A percentile compares a stretch with the other conserved stretches of the same genome.
These are phyloP conservation scores for Choreutis nemorana DNA, from an alignment of 2,888 invertebrate species.

Conservation along the genomic window DNA sequence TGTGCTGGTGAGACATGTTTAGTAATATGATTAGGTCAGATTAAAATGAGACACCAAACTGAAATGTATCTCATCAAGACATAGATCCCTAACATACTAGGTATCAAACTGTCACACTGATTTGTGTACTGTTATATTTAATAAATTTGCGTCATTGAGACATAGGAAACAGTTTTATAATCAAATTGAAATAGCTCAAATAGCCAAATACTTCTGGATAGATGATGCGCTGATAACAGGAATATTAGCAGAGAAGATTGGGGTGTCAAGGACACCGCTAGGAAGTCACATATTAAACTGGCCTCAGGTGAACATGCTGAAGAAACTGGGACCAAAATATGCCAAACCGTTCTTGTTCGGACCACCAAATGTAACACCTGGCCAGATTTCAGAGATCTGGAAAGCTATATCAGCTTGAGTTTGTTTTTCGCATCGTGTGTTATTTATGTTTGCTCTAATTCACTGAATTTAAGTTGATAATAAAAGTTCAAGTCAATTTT, in stretches of 20 bases:
- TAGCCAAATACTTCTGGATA: constrained; percentile 79
- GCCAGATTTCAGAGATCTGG: constrained; percentile 59
- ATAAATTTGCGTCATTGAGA: too few species aligned
- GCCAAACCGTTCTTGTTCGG: constrained; percentile 60
- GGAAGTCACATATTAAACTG: constrained; percentile 39
- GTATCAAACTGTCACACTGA: too few species aligned
- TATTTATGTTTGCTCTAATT: too few species aligned
- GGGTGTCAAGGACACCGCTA: constrained; percentile 63
- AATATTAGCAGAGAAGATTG: constrained; percentile 61
- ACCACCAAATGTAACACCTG: constrained; percentile 52
- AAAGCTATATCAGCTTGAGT: constrained; percentile 28
- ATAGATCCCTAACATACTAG: too few species aligned
- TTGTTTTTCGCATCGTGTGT: constrained; percentile 1
- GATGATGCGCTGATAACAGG: constrained; percentile 86
- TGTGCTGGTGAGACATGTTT: constrained; percentile 69
- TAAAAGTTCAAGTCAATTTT: too few species aligned
- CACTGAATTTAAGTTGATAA: too few species aligned
- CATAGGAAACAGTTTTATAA: too few species aligned
- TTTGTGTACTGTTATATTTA: too few species aligned
- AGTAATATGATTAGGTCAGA: background rate
- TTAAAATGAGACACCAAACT: too few species aligned
- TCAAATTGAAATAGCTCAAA: constrained; percentile 71
- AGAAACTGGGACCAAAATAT: constrained; percentile 20
- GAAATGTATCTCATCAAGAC: too few species aligned
- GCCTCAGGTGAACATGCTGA: constrained; percentile 22